phyloP scores from a whole-genome alignment of 1,140 invertebrate species.

The Lerema accius region DNA sequence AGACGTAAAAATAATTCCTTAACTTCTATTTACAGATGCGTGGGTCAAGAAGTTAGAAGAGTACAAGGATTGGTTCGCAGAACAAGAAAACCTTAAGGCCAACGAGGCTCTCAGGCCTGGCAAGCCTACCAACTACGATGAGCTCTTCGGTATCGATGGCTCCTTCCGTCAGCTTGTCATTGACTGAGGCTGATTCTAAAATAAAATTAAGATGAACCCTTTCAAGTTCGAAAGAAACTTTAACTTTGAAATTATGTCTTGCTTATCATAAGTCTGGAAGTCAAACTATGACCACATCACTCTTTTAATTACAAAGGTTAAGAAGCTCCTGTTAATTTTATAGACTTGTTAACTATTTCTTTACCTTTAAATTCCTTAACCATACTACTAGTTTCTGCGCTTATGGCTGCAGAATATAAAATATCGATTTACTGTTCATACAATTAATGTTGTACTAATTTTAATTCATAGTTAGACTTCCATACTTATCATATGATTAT shows the following conservation, averaged over 20 bases:
- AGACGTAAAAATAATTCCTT: too few species aligned
- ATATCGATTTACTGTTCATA: too few species aligned
- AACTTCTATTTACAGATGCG: slow-evolving; percentile 85
- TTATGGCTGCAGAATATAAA: too few species aligned
- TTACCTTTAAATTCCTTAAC: too few species aligned
- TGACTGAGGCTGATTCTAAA: slow-evolving; percentile 81
- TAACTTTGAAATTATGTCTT: too few species aligned
- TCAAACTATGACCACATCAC: background rate
- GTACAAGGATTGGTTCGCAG: slow-evolving; percentile 89
- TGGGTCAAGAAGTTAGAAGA: slow-evolving; percentile 90
- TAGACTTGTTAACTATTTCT: too few species aligned
- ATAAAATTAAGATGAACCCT: slow-evolving; percentile 31
- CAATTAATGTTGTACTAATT: too few species aligned
- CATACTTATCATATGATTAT: background rate
- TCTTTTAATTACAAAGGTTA: too few species aligned
- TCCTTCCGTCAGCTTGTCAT: slow-evolving; percentile 91
- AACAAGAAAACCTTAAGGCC: slow-evolving; percentile 89
- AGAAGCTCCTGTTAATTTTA: too few species aligned
- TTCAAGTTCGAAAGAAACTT: slow-evolving; percentile 39
- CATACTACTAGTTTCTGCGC: too few species aligned
- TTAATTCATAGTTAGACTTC: background rate
- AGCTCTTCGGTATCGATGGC: slow-evolving; percentile 92
- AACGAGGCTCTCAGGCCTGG: slow-evolving; percentile 90
- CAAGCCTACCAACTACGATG: slow-evolving; percentile 85
- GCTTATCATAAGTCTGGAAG: too few species aligned